Conservation (phyloP, 2,113 vertebrate species). For the Podarcis raffonei region DNA sequence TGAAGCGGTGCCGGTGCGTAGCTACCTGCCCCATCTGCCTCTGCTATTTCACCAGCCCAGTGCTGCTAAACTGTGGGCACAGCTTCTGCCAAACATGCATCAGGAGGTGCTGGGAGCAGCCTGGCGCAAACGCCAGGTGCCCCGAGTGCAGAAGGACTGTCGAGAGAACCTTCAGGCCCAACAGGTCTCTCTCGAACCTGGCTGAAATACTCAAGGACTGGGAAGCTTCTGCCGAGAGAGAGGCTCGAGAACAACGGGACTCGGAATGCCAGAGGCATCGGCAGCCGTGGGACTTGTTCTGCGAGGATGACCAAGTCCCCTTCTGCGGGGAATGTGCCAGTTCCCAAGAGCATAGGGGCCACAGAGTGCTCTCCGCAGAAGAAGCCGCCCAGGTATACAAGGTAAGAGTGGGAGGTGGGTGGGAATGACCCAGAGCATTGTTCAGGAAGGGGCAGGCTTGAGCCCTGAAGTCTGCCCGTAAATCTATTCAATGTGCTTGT, state of each 20-base stretch:
- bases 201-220: slow-evolving; percentile 35
- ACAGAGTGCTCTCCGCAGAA: slow-evolving; percentile 34
- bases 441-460: too few species aligned
- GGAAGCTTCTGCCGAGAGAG: slow-evolving; percentile 15
- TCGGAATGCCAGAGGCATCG: neutral
- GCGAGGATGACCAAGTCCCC: slow-evolving; percentile 52
- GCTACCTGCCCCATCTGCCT: slow-evolving; percentile 68
- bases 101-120: slow-evolving; percentile 50
- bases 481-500: too few species aligned
- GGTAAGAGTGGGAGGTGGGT: slow-evolving; percentile 6
- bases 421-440: too few species aligned
- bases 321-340: slow-evolving; percentile 59
- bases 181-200: slow-evolving; percentile 53
- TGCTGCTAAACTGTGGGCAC: slow-evolving; percentile 14
- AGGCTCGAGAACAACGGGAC: slow-evolving; percentile 9
- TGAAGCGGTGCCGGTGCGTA: slow-evolving; percentile 61
- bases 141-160: slow-evolving; percentile 71
- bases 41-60: slow-evolving; percentile 60
- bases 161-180: slow-evolving; percentile 51
- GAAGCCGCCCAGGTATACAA: slow-evolving; percentile 49
- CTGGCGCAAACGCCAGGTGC: slow-evolving; percentile 52
- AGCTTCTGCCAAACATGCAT: slow-evolving; percentile 47
- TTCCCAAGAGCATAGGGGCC: slow-evolving; percentile 42
- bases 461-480: too few species aligned
- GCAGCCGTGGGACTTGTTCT: slow-evolving; percentile 58